These are phyloP conservation scores for Trichopoda pennipes DNA, from an alignment of 2,888 invertebrate genomes.

Conservation along the genomic window DNA sequence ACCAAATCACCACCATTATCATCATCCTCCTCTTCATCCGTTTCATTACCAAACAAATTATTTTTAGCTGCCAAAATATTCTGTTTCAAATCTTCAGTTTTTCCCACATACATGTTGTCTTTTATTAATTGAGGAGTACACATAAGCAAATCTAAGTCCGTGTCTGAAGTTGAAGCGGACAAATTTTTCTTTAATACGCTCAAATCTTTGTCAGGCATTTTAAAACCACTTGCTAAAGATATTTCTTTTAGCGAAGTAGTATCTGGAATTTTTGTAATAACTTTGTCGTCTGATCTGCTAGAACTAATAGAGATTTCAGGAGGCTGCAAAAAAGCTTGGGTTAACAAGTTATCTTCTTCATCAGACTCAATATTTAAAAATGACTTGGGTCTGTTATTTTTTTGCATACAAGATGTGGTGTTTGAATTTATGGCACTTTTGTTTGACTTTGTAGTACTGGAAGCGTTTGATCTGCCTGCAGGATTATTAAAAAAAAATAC, in stretches of 20 bases:
- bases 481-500: background rate
- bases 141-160: slow-evolving; percentile 65
- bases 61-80: slow-evolving; percentile 50
- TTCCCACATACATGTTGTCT: slow-evolving; percentile 56
- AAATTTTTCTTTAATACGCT: slow-evolving; percentile 8
- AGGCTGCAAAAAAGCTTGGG: slow-evolving; percentile 47
- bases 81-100: slow-evolving; percentile 33
- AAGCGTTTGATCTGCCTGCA: slow-evolving; percentile 5
- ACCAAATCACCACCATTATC: slow-evolving; percentile 51
- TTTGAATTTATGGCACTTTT: slow-evolving; percentile 14
- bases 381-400: background rate
- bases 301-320: background rate
- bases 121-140: slow-evolving; percentile 69
- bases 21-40: slow-evolving; percentile 58
- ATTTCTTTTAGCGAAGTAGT: slow-evolving; percentile 24
- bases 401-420: background rate
- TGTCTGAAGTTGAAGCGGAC: slow-evolving; percentile 47
- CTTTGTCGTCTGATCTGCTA: slow-evolving; percentile 36
- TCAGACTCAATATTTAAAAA: slow-evolving; percentile 16
- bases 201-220: slow-evolving; percentile 44
- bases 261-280: slow-evolving; percentile 23
- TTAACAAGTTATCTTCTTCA: slow-evolving; percentile 53
- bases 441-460: background rate
- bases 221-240: slow-evolving; percentile 20
- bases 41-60: slow-evolving; percentile 65